A percentile compares a stretch with the other conserved stretches of the same genome.
Conservation (phyloP, 2,888 invertebrate genomes). For the Hypsopygia costalis region DNA sequence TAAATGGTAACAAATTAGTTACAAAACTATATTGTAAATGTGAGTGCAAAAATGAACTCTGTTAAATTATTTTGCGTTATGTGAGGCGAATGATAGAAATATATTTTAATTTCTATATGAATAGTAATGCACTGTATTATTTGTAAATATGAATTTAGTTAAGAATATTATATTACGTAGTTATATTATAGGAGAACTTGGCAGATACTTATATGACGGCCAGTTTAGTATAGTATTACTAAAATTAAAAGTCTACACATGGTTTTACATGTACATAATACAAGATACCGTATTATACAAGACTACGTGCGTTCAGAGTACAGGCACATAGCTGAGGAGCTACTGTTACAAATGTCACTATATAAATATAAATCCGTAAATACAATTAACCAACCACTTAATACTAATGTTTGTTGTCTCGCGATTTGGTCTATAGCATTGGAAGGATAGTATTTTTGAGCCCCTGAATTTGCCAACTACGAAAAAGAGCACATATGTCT, state of each 20-base stretch:
- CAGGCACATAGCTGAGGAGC: conserved; percentile 21
- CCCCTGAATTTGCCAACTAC: too few species aligned
- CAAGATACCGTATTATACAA: conserved; percentile 55
- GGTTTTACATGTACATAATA: conserved; percentile 78
- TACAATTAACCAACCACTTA: too few species aligned
- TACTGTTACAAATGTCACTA: too few species aligned
- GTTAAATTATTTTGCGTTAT: conserved; percentile 82
- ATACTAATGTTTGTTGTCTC: too few species aligned
- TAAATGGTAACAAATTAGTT: conserved; percentile 67
- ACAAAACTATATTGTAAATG: conserved; percentile 77
- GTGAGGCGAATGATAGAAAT: conserved; percentile 80
- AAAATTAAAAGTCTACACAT: conserved; percentile 80
- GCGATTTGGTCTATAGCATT: too few species aligned
- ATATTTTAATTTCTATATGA: conserved; percentile 79
- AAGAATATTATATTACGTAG: conserved; percentile 82
- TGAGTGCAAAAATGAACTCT: conserved; percentile 79
- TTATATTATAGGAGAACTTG: conserved; percentile 81
- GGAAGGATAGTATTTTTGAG: too few species aligned
- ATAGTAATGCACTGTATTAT: conserved; percentile 81
- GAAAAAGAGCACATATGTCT: too few species aligned
- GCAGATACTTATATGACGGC: conserved; percentile 85
- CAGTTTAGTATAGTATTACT: conserved; percentile 87
- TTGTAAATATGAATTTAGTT: conserved; percentile 82
- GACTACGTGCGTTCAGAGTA: conserved; percentile 50
- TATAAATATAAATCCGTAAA: too few species aligned